Base-by-base conservation (phyloP, 2,888 invertebrate species). In the Eristalis tenax region DNA sequence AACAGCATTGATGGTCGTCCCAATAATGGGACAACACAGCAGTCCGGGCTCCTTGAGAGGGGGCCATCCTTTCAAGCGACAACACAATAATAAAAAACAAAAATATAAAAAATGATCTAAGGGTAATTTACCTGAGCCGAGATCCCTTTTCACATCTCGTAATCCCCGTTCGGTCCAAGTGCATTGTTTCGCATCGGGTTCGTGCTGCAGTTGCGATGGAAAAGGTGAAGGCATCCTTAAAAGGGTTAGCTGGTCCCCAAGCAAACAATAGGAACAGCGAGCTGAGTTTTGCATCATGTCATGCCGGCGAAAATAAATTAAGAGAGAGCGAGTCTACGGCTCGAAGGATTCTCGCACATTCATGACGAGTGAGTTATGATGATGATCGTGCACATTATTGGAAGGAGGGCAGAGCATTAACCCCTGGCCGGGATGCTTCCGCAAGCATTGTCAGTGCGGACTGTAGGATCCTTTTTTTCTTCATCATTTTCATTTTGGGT, bases 331-430 rank as follows among this genome's bases (percentile, higher is more conserved):
- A 83, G 76, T 83, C 76, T 64, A 71, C 64, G 71, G 76, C 80
- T 80, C 71, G 71, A 63, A 76, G 71, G 87, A 83, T 87, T 83
- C 87, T 83, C 66, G 83, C 83, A 79, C 87, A 87, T 73, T 83
- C 73, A 87, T 23, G 87, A 79, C 79, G 87, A 87, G 83, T 87
- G 87, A 87, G 79, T 87, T 87, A 87, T 87, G 83, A 87, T 80
- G 87, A 87, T 87, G 87, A 87, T 87, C 87, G 79, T 87, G 87
- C 80, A 87, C 68, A 68, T 80, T 83, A 83, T 87, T 79, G 76
- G 80, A 80, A 87, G 75, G 75, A 80, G 83, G 83, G 79, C 83
- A 83, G 79, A 83, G 71, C 68, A 71, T 87, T 87, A 83, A 87
- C 87, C 87, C 87, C 87, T 79, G 28, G 68, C 56, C 65, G 71